Conservation (phyloP, 1,140 invertebrate genomes). For the Oryctes rhinoceros region DNA sequence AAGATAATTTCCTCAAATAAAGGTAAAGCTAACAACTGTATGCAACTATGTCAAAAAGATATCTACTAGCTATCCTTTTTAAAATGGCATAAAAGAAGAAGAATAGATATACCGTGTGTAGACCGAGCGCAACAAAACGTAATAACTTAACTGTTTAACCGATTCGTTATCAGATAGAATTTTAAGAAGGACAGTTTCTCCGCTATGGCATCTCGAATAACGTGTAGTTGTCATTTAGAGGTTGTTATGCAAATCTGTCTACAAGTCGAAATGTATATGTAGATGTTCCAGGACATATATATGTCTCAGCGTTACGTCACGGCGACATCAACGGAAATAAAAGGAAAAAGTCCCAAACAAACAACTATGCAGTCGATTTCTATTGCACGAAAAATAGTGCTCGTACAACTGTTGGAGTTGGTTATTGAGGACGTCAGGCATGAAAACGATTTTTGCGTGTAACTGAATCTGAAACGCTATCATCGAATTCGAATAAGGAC, state of each 20-base stretch:
- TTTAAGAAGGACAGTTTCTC: slow-evolving; percentile 44
- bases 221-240: slow-evolving; percentile 46
- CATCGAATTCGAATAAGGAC: not conserved
- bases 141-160: slow-evolving; percentile 27
- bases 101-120: not conserved
- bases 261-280: slow-evolving; percentile 38
- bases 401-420: not conserved
- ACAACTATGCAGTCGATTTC: not conserved
- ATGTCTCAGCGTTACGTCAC: slow-evolving; percentile 7
- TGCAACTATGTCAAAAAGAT: not conserved
- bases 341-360: not conserved
- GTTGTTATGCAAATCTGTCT: slow-evolving; percentile 46
- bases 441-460: no score
- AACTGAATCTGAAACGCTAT: not conserved
- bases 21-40: no score
- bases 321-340: not conserved
- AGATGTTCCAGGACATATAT: not conserved
- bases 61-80: not conserved
- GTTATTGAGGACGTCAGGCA: no score
- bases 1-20: no score
- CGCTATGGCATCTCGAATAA: slow-evolving; percentile 39
- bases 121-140: slow-evolving; percentile 1
- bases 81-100: not conserved
- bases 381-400: not conserved
- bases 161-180: slow-evolving; percentile 46